Base-by-base conservation (phyloP, 2,888 invertebrate genomes). In the Chrysotoxum bicinctum region DNA sequence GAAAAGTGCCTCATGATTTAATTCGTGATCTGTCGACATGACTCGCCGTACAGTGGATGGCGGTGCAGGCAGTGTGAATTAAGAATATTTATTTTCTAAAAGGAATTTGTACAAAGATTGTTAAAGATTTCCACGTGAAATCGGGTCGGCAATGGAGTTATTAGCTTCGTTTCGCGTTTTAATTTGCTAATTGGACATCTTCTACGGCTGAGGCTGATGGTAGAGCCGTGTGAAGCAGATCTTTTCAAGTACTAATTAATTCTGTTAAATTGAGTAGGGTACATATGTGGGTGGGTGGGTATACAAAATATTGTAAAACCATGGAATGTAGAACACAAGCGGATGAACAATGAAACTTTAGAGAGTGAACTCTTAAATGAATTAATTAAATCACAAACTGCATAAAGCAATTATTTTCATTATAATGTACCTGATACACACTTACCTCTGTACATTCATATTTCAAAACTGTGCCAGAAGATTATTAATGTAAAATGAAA, bases 1-100 rank as follows among this genome's bases (percentile, higher is more conserved):
- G 85, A 85, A 85, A 85, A 85, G 75, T 76, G 80, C 85, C 37
- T 85, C 73, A 85, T 80, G 76, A 85, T 85, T 75, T 62, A 85
- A 81, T 85, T 85, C 85, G 76, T 85, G 85, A 85, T 85, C 85
- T 77, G 85, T 77, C 85, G 85, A 85, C 85, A 85, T 85, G 76
- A 80, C 80, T 85, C 10, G 19, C 72, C 23, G 19, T 26, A n/a
- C 4, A 14, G 10, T 3, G 4, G 26, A 26, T 26, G 26, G 26
- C 26, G n/a, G 5, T 40, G 54, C 23, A n/a, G n/a, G 19, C 81
- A 73, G 83, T 83, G 83, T 83, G 79, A 83, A 83, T 78, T 64
- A 37, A 43, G 62, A 77, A 73, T 73, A 50, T 69, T 35, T 69
- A 45, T 73, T 66, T 66, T 48, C 32, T 35, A 32, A 19, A 73